Base-by-base conservation (phyloP, 1,140 invertebrate species). In the Psilanteris sp. region DNA sequence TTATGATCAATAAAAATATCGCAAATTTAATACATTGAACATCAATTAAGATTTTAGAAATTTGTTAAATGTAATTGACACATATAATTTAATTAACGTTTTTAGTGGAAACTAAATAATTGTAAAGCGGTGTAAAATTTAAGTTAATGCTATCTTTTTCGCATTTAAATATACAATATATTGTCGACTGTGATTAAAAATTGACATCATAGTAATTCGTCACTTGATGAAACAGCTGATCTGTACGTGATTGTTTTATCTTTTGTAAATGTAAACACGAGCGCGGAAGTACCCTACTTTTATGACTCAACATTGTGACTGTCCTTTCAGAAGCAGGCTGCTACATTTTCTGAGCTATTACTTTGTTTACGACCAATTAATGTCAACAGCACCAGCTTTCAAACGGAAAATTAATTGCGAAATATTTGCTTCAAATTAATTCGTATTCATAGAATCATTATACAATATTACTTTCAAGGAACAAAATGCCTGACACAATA, bases 311-410 rank as follows among this genome's bases (percentile, higher is more conserved):
- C 39, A 67, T 54, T 55, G 46, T 41, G 39, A 34, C 22, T 55
- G 37, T 7, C 52, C 36, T 52, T 66, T 66, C 46, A 41, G 59
- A 10, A 41, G 32, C 46, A 29, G 11, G 32, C 57, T 48, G 43
- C 43, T 32, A 34, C 43, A 24, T 52, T 64, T 37, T 34, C 61
- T 24, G 11, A 52, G 48, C 48, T 37, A 37, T 55, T 67, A 67
- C 39, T 34, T 31, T 44, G 48, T 67, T 54, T 67, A 67, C 31
- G 50, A 39, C 39, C 39, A 55, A 67, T 67, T 67, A 67, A 67
- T 44, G 62, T 67, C 39, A 67, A 39, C 41, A 26, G 48, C 22
- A 27, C 22, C 31, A 55, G 41, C 22, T 46, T 41, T 41, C 46
- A 15, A 64, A 52, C 26, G 37, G 16, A 34, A 64, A 37, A 67